Percentiles rank a stretch among this genome's conserved stretches.
phyloP scores from a whole-genome alignment of 2,888 invertebrate species.

The Tillus elongatus region DNA sequence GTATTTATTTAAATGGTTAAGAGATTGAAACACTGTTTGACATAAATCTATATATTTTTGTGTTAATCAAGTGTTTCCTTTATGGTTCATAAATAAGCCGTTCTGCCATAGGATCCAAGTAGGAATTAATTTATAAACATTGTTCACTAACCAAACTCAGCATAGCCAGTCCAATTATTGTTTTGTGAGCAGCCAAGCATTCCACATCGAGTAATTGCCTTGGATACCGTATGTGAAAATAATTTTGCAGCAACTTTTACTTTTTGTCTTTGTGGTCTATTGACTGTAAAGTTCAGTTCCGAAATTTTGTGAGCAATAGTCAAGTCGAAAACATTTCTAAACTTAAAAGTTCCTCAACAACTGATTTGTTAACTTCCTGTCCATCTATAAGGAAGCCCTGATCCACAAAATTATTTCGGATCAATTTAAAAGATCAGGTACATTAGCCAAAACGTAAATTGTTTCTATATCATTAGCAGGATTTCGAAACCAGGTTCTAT shows the following conservation, averaged over 20 bases:
- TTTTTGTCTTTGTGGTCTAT: neutral
- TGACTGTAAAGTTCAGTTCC: neutral
- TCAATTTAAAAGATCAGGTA: constrained; percentile 21
- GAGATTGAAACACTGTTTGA: neutral
- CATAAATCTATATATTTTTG: no score
- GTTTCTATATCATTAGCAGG: constrained; percentile 10
- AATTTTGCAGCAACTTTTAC: neutral
- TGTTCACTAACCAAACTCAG: no score
- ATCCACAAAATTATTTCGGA: constrained; percentile 23
- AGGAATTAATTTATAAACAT: no score
- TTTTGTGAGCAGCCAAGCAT: neutral
- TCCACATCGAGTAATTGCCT: neutral
- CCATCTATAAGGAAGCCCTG: constrained; percentile 18
- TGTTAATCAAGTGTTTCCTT: no score
- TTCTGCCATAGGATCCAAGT: no score
- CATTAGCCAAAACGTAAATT: constrained; percentile 21
- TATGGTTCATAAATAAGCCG: no score
- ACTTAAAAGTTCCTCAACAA: neutral
- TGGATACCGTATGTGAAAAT: neutral
- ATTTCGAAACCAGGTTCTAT: constrained; percentile 14
- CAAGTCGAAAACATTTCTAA: neutral
- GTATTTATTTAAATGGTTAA: no score
- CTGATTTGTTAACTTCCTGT: constrained; percentile 8
- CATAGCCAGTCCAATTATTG: neutral
- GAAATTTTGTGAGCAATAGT: neutral